Conservation (phyloP, 1,140 invertebrate genomes). For the Conus ventricosus region DNA sequence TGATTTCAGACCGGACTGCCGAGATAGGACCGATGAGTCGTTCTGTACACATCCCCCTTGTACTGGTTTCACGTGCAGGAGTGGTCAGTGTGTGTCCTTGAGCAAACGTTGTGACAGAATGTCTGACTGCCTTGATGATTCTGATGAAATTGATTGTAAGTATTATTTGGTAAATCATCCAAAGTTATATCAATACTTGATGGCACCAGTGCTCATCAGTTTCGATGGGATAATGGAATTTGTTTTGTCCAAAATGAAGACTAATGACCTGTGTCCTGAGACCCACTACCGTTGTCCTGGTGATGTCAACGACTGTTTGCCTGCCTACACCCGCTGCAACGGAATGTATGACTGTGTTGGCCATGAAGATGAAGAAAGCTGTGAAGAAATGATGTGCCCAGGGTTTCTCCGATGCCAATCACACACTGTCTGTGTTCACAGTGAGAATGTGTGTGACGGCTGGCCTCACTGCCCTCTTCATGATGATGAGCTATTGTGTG, state of each 20-base stretch:
- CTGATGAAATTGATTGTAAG: not conserved
- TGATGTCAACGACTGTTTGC: not conserved
- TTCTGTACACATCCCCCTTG: not conserved
- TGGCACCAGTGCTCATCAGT: not conserved
- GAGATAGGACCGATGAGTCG: not conserved
- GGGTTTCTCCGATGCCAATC: constrained; percentile 26
- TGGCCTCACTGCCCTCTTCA: constrained; percentile 28
- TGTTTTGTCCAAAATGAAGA: too few species aligned
- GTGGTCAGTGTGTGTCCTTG: not conserved
- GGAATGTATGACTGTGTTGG: constrained; percentile 14
- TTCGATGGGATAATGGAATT: not conserved
- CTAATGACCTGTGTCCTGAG: not conserved
- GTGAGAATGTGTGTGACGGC: constrained; percentile 22
- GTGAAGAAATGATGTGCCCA: constrained; percentile 27
- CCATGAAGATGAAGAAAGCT: constrained; percentile 4
- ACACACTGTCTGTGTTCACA: constrained; percentile 25
- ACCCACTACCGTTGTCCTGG: constrained; percentile 25
- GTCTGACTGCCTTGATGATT: not conserved
- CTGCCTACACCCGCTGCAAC: constrained; percentile 14
- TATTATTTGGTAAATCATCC: too few species aligned
- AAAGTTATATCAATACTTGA: too few species aligned
- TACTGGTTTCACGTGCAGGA: not conserved
- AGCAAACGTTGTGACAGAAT: not conserved
- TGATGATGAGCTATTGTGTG: constrained; percentile 40
- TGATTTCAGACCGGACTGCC: constrained; percentile 10